Percentiles rank a stretch among this genome's conserved stretches.
Evolutionary conservation across 1,140 invertebrate genomes (phyloP).

Genomic region (Armadillidium nasatum): DNA sequence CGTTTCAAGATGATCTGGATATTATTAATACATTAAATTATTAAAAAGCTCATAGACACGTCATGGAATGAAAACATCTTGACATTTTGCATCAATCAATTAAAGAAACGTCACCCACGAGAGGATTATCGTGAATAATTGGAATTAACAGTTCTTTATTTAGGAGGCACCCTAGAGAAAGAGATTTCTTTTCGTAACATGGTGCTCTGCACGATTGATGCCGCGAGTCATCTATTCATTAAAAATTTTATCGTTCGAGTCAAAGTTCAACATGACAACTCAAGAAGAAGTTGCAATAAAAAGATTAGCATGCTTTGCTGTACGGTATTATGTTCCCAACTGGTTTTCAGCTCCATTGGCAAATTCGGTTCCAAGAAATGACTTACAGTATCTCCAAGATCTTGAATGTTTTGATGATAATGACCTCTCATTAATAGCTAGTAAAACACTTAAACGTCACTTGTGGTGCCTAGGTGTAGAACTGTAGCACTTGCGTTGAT

Average conservation of each 20-base stretch:
- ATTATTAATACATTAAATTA: background rate
- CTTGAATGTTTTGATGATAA: background rate
- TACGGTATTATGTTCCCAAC: slow-evolving; percentile 10
- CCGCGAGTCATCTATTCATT: background rate
- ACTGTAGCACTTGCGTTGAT: background rate
- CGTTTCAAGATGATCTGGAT: background rate
- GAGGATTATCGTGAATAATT: background rate
- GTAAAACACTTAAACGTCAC: background rate
- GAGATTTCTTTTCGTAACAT: background rate
- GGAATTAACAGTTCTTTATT: background rate
- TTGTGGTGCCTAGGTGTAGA: background rate
- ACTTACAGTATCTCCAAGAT: background rate
- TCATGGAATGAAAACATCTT: background rate
- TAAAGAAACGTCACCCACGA: background rate
- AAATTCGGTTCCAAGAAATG: background rate
- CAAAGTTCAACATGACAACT: no score
- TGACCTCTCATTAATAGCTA: background rate
- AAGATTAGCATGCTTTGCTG: background rate
- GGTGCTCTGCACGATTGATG: background rate
- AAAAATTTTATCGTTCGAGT: background rate
- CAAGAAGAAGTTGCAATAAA: background rate
- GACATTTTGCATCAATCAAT: background rate
- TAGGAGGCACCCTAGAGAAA: background rate
- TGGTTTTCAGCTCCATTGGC: background rate
- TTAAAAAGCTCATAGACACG: background rate